These are phyloP conservation scores for Ivindomyrus marchei DNA, from an alignment of 2,113 vertebrate genomes.

Conservation along the genomic window DNA sequence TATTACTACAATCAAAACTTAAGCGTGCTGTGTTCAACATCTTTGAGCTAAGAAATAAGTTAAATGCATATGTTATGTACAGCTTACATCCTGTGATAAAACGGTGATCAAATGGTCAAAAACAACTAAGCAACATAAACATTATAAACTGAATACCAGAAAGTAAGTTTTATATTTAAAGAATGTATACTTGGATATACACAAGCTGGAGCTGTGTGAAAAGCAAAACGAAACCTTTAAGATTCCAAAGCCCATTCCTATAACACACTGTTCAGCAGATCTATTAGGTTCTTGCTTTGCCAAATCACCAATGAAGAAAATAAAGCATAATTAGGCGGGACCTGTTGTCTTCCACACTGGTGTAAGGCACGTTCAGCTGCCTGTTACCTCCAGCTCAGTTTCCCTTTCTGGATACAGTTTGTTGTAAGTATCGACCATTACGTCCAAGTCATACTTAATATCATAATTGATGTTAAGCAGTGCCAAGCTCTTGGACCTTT, in stretches of 20 bases:
- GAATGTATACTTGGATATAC: neutral
- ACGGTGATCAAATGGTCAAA: neutral
- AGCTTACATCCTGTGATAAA: neutral
- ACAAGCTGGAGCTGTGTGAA: neutral
- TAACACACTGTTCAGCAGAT: neutral
- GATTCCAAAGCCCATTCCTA: neutral
- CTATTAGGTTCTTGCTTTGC: neutral
- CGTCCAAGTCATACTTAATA: slow-evolving; percentile 80
- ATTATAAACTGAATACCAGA: neutral
- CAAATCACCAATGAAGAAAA: neutral
- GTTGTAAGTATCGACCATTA: slow-evolving; percentile 90
- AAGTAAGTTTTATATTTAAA: neutral
- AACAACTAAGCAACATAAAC: neutral
- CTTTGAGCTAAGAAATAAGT: neutral
- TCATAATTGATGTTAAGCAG: slow-evolving; percentile 79
- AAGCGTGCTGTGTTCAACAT: neutral
- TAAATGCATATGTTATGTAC: neutral
- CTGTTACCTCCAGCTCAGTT: slow-evolving; percentile 31
- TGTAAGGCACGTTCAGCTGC: neutral
- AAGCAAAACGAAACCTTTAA: neutral
- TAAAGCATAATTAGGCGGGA: neutral
- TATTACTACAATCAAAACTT: neutral
- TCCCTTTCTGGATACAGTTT: slow-evolving; percentile 73
- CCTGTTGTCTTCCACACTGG: neutral
- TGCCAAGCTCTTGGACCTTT: slow-evolving; percentile 74